Conservation (phyloP, 1,140 invertebrate genomes). For the Drosophila persimilis region DNA sequence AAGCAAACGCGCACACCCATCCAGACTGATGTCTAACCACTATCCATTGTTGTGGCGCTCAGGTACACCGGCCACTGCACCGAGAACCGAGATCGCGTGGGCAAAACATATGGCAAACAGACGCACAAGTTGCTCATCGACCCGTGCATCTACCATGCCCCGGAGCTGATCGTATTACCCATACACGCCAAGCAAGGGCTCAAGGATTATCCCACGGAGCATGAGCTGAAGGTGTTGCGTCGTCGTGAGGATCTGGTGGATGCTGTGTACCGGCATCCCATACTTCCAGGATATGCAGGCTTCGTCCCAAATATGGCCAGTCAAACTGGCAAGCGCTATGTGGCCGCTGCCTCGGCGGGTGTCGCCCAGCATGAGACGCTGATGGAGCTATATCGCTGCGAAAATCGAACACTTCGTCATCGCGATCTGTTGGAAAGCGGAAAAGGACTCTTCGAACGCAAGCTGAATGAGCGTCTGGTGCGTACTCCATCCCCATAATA, state of each 20-base stretch:
- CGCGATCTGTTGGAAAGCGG: slow-evolving; percentile 85
- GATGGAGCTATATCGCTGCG: slow-evolving; percentile 85
- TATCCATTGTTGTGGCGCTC: not conserved
- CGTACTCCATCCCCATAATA: slow-evolving; percentile 43
- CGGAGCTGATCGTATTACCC: slow-evolving; percentile 87
- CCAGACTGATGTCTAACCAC: slow-evolving; percentile 1
- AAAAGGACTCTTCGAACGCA: slow-evolving; percentile 84
- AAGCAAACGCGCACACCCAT: not conserved
- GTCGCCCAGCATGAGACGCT: slow-evolving; percentile 87
- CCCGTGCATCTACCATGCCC: slow-evolving; percentile 87
- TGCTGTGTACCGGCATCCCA: slow-evolving; percentile 87
- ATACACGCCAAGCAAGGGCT: slow-evolving; percentile 83
- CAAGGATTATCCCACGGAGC: slow-evolving; percentile 85
- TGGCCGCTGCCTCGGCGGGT: slow-evolving; percentile 87
- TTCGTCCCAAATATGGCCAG: slow-evolving; percentile 87
- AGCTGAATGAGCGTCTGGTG: slow-evolving; percentile 86
- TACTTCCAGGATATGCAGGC: slow-evolving; percentile 88
- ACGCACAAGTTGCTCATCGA: slow-evolving; percentile 89
- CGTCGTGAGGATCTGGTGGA: slow-evolving; percentile 86
- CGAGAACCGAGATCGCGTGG: slow-evolving; percentile 88
- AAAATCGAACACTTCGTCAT: slow-evolving; percentile 84
- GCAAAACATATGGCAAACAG: slow-evolving; percentile 88
- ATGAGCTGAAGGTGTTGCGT: slow-evolving; percentile 86
- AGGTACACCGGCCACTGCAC: slow-evolving; percentile 90
- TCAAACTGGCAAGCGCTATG: slow-evolving; percentile 87